Evolutionary conservation across 2,797 vertebrate species (phyloP).

Genomic region (Toxotes lorentzi): DNA sequence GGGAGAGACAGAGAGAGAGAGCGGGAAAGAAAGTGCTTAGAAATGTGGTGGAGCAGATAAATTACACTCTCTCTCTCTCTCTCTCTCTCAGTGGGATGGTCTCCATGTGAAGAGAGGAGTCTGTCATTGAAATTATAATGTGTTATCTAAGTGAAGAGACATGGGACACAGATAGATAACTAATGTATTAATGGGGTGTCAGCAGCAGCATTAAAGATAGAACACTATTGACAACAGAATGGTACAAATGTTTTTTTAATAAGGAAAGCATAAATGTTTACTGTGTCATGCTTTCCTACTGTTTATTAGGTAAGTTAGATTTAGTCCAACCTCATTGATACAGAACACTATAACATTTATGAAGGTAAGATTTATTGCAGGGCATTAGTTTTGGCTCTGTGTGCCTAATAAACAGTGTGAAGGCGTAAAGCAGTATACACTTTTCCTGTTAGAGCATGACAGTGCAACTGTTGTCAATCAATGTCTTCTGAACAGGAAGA

Average conservation of each 20-base stretch:
- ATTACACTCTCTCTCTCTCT: conserved; percentile 8
- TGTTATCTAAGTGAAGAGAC: conserved; percentile 24
- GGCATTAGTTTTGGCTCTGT: neutral
- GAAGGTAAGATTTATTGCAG: neutral
- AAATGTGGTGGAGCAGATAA: conserved; percentile 44
- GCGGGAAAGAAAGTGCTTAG: conserved; percentile 26
- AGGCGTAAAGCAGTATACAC: neutral
- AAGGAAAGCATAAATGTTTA: neutral
- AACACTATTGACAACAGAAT: neutral
- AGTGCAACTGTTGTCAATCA: neutral
- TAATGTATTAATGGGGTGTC: neutral
- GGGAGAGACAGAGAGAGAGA: conserved; percentile 9
- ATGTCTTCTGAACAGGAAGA: neutral
- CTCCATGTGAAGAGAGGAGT: conserved; percentile 7
- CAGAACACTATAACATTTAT: neutral
- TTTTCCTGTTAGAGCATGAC: neutral
- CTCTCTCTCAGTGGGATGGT: conserved; percentile 33
- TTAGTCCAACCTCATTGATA: neutral
- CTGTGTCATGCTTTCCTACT: neutral
- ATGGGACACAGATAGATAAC: conserved; percentile 1
- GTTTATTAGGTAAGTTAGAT: neutral
- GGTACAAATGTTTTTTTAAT: conserved; percentile 8
- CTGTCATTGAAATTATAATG: conserved; percentile 22
- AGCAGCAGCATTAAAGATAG: neutral
- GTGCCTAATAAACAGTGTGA: neutral